Conservation (phyloP, 2,797 vertebrate species). For the Cuniculus paca region DNA sequence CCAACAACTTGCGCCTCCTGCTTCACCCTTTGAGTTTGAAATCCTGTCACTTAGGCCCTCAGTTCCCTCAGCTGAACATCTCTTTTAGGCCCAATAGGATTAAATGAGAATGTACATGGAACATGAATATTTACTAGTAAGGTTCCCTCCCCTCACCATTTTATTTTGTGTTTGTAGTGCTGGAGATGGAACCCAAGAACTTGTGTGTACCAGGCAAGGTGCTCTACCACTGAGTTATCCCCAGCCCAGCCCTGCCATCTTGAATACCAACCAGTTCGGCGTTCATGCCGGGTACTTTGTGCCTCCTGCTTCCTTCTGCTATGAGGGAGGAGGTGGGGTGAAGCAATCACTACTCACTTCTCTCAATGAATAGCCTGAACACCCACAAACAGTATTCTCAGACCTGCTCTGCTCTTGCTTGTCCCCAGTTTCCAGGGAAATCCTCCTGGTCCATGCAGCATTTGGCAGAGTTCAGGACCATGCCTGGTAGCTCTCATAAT, state of each 20-base stretch:
- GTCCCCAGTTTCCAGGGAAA: neutral
- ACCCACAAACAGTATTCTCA: neutral
- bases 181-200: neutral
- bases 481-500: neutral
- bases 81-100: neutral
- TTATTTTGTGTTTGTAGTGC: neutral
- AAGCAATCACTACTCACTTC: neutral
- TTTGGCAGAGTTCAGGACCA: neutral
- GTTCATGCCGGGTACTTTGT: neutral
- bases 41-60: neutral
- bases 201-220: neutral
- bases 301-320: neutral
- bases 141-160: neutral
- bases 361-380: neutral
- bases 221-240: neutral
- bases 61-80: neutral
- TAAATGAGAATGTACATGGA: neutral
- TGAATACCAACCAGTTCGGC: conserved; percentile 11
- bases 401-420: neutral
- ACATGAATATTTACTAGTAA: neutral
- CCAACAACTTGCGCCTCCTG: neutral
- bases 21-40: neutral
- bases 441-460: neutral
- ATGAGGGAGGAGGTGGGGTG: neutral
- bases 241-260: neutral